These are phyloP conservation scores for Aythya baeri DNA, from an alignment of 2,113 vertebrate species.

Conservation along the genomic window DNA sequence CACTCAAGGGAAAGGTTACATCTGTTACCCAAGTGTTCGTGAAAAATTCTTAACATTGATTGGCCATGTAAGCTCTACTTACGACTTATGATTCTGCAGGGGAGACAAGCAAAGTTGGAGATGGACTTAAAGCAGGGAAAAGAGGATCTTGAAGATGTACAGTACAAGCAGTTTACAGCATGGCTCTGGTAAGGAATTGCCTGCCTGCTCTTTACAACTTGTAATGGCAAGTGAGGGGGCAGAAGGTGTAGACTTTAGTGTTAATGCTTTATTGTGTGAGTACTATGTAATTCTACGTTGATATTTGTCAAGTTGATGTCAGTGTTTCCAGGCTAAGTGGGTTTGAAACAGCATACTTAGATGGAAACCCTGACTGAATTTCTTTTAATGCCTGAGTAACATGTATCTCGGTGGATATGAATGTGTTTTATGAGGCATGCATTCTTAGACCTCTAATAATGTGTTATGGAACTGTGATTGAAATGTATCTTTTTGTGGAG, in stretches of 20 bases:
- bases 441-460: neutral
- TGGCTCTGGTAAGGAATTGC: slow-evolving; percentile 91
- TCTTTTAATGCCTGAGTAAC: neutral
- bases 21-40: neutral
- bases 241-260: neutral
- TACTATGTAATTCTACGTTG: neutral
- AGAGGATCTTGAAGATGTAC: slow-evolving; percentile 85
- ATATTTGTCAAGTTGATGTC: neutral
- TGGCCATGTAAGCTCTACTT: neutral
- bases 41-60: neutral
- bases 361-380: neutral
- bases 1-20: neutral
- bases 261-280: neutral
- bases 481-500: neutral
- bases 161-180: slow-evolving; percentile 87
- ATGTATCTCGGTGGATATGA: neutral
- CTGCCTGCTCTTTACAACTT: neutral
- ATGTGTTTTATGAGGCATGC: neutral
- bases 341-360: neutral
- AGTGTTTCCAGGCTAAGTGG: neutral
- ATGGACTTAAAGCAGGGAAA: slow-evolving; percentile 89
- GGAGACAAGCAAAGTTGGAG: slow-evolving; percentile 90
- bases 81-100: slow-evolving; percentile 77
- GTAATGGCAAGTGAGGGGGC: neutral
- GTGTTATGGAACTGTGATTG: neutral